Conservation (phyloP, 2,113 vertebrate species). For the Nibea albiflora region DNA sequence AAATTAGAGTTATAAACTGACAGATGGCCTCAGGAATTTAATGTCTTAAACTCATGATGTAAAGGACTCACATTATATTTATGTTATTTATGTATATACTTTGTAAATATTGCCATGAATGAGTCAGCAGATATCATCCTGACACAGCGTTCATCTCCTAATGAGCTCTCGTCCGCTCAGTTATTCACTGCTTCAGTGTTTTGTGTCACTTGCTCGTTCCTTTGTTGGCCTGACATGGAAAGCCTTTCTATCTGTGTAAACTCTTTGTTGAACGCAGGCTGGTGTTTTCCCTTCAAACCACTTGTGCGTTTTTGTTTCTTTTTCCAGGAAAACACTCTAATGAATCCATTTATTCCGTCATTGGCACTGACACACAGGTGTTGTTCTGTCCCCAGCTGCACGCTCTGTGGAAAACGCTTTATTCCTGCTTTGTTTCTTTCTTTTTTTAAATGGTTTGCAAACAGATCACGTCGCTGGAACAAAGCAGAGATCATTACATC, state of each 20-base stretch:
- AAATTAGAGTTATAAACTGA: too few relatives aligned
- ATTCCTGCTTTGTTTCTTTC: not conserved
- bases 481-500: not conserved
- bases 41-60: too few relatives aligned
- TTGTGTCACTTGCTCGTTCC: not conserved
- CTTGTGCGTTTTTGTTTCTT: not conserved
- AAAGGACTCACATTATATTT: too few relatives aligned
- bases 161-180: too few relatives aligned
- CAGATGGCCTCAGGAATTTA: too few relatives aligned
- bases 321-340: not conserved
- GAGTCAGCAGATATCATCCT: too few relatives aligned
- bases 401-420: not conserved
- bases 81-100: too few relatives aligned
- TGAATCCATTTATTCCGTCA: not conserved
- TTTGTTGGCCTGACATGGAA: not conserved
- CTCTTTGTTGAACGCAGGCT: not conserved
- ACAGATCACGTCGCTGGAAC: not conserved
- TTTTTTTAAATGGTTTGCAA: not conserved
- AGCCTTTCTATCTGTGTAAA: not conserved
- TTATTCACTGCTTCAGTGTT: not conserved
- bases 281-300: slow-evolving; percentile 1
- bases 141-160: too few relatives aligned
- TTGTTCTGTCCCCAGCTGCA: not conserved
- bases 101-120: too few relatives aligned
- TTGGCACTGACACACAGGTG: slow-evolving; percentile 19